A percentile compares a stretch with the other conserved stretches of the same genome.
Conservation (phyloP, 2,888 invertebrate species). For the Physocephala rufipes region DNA sequence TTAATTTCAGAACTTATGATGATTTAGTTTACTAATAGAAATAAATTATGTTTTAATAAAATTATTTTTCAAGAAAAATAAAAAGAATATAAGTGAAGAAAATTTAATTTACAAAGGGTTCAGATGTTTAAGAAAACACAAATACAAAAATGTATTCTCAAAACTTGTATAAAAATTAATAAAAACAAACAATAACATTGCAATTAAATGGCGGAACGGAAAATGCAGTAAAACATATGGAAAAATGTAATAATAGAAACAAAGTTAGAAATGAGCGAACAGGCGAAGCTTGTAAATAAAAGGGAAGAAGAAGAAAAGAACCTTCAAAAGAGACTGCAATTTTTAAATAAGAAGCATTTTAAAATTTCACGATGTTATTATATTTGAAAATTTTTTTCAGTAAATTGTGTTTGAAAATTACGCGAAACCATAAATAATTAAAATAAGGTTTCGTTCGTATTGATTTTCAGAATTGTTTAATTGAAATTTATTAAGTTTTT, state of each 20-base stretch:
- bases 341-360: neutral
- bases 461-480: no score
- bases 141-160: neutral
- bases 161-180: no score
- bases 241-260: slow-evolving; percentile 29
- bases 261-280: no score
- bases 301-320: slow-evolving; percentile 36
- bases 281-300: slow-evolving; percentile 39
- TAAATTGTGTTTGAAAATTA: no score
- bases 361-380: neutral
- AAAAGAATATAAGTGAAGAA: neutral
- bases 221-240: neutral
- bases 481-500: no score
- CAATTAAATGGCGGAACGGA: neutral
- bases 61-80: slow-evolving; percentile 31
- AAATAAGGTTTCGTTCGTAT: no score
- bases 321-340: neutral
- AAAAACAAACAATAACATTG: slow-evolving; percentile 15
- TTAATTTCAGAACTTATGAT: slow-evolving; percentile 23
- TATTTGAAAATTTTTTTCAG: no score
- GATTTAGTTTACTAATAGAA: slow-evolving; percentile 17
- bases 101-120: slow-evolving; percentile 28
- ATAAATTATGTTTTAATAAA: slow-evolving; percentile 33
- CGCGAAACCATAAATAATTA: no score
- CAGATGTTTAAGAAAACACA: slow-evolving; percentile 14